A percentile compares a stretch with the other conserved stretches of the same genome.
These are phyloP conservation scores for Oryzias javanicus DNA, from an alignment of 2,113 vertebrate genomes.

Conservation along the genomic window DNA sequence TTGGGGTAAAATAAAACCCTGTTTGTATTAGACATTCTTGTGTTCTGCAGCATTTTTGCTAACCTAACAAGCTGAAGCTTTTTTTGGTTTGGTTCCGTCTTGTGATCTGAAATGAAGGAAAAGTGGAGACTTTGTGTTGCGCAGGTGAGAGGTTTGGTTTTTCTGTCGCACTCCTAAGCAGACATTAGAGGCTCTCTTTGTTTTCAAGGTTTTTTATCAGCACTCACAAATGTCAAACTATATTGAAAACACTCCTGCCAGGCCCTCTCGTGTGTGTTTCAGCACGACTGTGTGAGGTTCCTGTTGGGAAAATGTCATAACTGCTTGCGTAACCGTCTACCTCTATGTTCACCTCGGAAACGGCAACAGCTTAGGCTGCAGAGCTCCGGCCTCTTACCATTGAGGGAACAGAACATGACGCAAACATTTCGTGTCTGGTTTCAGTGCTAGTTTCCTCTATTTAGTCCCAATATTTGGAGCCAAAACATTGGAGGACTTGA, in stretches of 20 bases:
- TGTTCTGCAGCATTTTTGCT: neutral
- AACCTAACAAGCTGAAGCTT: neutral
- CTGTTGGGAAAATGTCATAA: slow-evolving; percentile 30
- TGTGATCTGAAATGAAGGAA: neutral
- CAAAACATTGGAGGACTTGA: slow-evolving; percentile 24
- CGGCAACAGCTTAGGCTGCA: slow-evolving; percentile 30
- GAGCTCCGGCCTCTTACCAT: slow-evolving; percentile 18
- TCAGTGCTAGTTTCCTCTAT: too few relatives aligned
- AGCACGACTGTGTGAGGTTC: slow-evolving; percentile 1
- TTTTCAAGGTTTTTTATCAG: slow-evolving; percentile 3
- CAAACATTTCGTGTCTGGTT: too few relatives aligned
- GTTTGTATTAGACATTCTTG: too few relatives aligned
- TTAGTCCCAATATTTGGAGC: too few relatives aligned
- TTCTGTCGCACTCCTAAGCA: neutral
- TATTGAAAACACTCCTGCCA: slow-evolving; percentile 21
- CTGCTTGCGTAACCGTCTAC: slow-evolving; percentile 17
- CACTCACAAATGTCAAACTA: slow-evolving; percentile 25
- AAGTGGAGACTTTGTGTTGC: neutral
- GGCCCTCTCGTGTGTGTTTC: slow-evolving; percentile 3
- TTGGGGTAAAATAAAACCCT: too few relatives aligned
- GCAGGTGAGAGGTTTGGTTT: slow-evolving; percentile 1
- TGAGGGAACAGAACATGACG: slow-evolving; percentile 21
- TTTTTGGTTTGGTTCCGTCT: too few relatives aligned
- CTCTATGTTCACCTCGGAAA: slow-evolving; percentile 3
- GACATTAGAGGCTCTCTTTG: neutral